Evolutionary conservation across 2,888 invertebrate species (phyloP), one percentile per base, ranked within the genome.

Genomic region (Nomada fabriciana): DNA sequence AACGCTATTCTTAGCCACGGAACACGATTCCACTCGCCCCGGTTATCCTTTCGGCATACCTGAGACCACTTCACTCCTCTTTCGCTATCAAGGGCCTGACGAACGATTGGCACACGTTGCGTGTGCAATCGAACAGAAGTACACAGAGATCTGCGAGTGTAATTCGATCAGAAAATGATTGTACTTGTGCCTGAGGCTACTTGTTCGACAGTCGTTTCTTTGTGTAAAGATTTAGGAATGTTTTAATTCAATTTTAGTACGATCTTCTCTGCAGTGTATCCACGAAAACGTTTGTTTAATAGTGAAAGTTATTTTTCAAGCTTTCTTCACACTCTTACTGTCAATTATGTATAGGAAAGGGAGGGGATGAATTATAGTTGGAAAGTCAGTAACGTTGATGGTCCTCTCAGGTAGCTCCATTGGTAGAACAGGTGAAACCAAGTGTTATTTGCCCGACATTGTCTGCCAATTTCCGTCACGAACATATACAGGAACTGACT

Each of bases 21-120:
- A 72, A 77, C 68, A 67, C 67, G 78, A 55, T 60, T 73, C 63
- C 63, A 73, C 72, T 81, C 52, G 78, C 53, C 68, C 13, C 29
- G 36, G 60, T 77, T 65, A 78, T 81, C 77, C 72, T 73, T 80
- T 69, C 72, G 71, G 47, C 80, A 59, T 77, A 68, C 52, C 81
- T 36, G 70, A 59, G 68, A 64, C 73, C 69, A 70, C 78, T 78
- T 85, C 75, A 18, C 68, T 76, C 52, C 68, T 65, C 70, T 74
- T 43, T 69, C 53, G 53, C 59, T 81, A 79, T 84, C 68, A 69
- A 76, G 76, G 71, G 71, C 60, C 61, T 18, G 70, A 71, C 20
- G 70, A 69, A 77, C 60, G 61, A 29, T 69, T 61, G 78, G 67
- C 74, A 67, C 67, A 68, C 68, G 69, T 70, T 43, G 57, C 65